Evolutionary conservation across 1,140 invertebrate species (phyloP).

Genomic region (Dendrolimus kikuchii): DNA sequence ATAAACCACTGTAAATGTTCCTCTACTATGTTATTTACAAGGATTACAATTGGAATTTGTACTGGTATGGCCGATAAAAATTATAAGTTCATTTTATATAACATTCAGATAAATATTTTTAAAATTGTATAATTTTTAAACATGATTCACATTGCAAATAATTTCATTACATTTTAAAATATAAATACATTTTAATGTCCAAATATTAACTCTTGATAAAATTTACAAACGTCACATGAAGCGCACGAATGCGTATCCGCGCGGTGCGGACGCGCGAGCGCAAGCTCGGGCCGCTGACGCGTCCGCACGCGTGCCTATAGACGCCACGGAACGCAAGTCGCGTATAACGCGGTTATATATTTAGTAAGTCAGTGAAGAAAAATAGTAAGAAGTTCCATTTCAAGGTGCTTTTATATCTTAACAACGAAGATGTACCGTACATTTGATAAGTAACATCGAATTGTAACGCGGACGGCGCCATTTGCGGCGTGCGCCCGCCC

Average conservation of each 20-base stretch:
- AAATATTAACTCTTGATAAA: conserved; percentile 57
- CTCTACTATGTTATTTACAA: conserved; percentile 59
- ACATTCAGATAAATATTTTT: conserved; percentile 55
- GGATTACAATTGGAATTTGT: conserved; percentile 52
- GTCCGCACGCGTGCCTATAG: conserved; percentile 2
- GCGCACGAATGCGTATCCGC: conserved; percentile 3
- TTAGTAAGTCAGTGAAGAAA: conserved; percentile 24
- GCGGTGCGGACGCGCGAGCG: no score
- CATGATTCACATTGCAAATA: conserved; percentile 30
- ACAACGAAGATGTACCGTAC: conserved; percentile 30
- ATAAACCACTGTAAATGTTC: conserved; percentile 49
- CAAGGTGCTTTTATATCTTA: conserved; percentile 33
- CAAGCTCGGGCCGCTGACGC: no score
- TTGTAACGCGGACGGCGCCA: conserved; percentile 13
- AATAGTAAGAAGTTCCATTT: conserved; percentile 2
- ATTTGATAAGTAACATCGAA: conserved; percentile 36
- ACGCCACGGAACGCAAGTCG: conserved; percentile 7
- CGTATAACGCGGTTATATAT: conserved; percentile 17
- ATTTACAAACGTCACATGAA: conserved; percentile 34
- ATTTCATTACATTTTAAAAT: conserved; percentile 37
- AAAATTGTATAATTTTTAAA: conserved; percentile 53
- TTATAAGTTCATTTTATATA: conserved; percentile 42
- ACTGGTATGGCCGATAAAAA: conserved; percentile 65
- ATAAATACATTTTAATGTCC: conserved; percentile 40
- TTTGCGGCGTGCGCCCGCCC: conserved; percentile 13